These are phyloP conservation scores for Cryptotis parvus DNA, from an alignment of 2,113 vertebrate species.

Conservation along the genomic window DNA sequence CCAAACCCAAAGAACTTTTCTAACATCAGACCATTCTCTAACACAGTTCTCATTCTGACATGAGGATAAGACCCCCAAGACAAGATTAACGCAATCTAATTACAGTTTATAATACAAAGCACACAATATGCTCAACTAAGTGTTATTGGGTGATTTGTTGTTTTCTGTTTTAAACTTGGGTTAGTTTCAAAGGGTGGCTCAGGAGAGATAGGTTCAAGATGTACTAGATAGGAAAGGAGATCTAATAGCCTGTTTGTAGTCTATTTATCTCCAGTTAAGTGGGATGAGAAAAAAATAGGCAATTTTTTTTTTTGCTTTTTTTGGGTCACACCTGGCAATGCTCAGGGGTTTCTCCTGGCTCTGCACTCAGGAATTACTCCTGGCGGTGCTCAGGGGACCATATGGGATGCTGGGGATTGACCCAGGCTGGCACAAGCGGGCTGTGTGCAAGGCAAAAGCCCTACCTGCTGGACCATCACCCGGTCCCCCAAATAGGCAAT, in stretches of 20 bases:
- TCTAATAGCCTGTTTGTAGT: background rate
- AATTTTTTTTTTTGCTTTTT: too few species aligned
- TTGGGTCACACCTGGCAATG: too few species aligned
- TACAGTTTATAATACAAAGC: background rate
- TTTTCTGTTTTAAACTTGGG: slow-evolving; percentile 9
- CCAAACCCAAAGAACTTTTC: background rate
- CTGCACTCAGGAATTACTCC: too few species aligned
- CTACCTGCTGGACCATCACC: too few species aligned
- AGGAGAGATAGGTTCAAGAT: background rate
- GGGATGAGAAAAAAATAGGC: background rate
- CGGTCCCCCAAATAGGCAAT: slow-evolving; percentile 31
- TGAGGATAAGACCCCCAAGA: slow-evolving; percentile 2
- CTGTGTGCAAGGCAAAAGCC: too few species aligned
- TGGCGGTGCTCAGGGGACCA: too few species aligned
- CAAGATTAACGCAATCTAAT: background rate
- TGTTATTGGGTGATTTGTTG: background rate
- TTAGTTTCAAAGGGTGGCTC: background rate
- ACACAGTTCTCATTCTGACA: slow-evolving; percentile 4
- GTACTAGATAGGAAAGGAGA: background rate
- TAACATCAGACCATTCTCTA: background rate
- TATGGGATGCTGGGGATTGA: too few species aligned
- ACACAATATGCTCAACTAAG: background rate
- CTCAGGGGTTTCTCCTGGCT: too few species aligned
- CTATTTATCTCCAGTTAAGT: slow-evolving; percentile 9
- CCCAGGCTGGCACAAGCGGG: too few species aligned